phyloP scores from a whole-genome alignment of 2,888 invertebrate species.

The Nephrotoma guestfalica region DNA sequence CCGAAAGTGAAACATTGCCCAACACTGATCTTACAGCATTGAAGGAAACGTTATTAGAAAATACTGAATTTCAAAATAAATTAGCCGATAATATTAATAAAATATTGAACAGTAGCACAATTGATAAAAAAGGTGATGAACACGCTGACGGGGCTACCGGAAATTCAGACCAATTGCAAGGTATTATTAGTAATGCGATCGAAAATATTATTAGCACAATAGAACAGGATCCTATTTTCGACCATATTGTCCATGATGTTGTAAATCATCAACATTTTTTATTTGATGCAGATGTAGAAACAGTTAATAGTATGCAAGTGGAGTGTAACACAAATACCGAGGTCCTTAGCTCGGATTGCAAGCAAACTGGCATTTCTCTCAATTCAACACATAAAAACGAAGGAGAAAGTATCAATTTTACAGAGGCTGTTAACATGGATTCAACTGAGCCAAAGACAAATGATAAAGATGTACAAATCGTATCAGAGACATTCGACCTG shows the following conservation, averaged over 20 bases:
- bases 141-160: not conserved
- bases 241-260: not conserved
- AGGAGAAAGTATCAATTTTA: not conserved
- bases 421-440: not conserved
- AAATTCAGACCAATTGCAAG: not conserved
- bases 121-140: not conserved
- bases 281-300: not conserved
- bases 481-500: not conserved
- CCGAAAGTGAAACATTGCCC: not conserved
- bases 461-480: not conserved
- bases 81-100: not conserved
- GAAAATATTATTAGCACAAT: not conserved
- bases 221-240: not conserved
- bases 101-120: not conserved
- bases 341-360: not conserved
- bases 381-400: not conserved
- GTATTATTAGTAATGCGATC: not conserved
- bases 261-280: not conserved
- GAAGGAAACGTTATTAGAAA: not conserved
- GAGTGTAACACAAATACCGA: not conserved
- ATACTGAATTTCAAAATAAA: not conserved
- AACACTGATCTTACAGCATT: not conserved
- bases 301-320: not conserved
- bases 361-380: not conserved
- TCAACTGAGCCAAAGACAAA: not conserved